Evolutionary conservation across 1,140 invertebrate genomes (phyloP).

Genomic region (Drosophila chauvacae): DNA sequence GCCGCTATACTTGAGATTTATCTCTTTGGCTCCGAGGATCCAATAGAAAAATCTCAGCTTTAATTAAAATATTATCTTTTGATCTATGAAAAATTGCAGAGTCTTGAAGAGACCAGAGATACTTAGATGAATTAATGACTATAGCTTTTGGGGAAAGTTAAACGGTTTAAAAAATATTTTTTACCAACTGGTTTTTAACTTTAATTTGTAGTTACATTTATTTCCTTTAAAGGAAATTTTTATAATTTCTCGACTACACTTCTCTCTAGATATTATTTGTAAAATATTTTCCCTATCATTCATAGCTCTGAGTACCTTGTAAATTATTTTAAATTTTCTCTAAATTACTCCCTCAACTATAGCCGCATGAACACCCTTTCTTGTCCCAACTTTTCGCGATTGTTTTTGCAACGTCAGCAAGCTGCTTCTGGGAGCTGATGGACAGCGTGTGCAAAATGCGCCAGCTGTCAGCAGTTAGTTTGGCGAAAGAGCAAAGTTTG

Average conservation of each 20-base stretch:
- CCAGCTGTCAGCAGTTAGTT: constrained; percentile 71
- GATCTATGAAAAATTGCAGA: background rate
- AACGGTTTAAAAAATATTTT: background rate
- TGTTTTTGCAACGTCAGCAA: constrained; percentile 37
- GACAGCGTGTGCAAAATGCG: constrained; percentile 58
- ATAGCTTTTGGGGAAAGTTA: background rate
- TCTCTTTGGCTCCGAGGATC: background rate
- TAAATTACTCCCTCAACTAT: background rate
- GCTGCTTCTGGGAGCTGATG: constrained; percentile 33
- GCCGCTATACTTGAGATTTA: background rate
- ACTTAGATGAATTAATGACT: background rate
- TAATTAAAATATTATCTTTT: constrained; percentile 1
- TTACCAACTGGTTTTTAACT: too few species aligned
- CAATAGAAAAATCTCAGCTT: background rate
- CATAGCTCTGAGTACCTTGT: background rate
- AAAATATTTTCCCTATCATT: background rate
- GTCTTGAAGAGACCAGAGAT: background rate
- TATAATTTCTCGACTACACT: too few species aligned
- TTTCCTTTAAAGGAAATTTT: too few species aligned
- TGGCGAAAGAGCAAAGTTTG: constrained; percentile 26
- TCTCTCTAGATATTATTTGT: background rate
- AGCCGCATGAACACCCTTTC: background rate
- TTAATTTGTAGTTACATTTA: too few species aligned
- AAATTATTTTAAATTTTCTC: too few species aligned
- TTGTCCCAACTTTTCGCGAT: constrained; percentile 21